Evolutionary conservation across 2,797 vertebrate genomes (phyloP).

Genomic region (Malacoraja senta): DNA sequence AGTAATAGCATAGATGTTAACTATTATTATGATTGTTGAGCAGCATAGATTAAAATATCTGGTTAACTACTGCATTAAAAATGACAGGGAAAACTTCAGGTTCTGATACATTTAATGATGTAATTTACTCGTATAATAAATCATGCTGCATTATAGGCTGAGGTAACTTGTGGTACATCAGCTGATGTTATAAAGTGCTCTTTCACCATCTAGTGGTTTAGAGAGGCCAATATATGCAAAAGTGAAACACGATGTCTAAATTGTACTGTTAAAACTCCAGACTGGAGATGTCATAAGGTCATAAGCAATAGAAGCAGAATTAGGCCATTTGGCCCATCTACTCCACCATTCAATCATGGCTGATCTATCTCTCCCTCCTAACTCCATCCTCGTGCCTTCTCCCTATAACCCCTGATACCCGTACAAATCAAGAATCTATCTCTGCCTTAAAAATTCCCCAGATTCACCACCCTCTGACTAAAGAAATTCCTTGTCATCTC

Average conservation of each 20-base stretch:
- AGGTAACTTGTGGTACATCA: background rate
- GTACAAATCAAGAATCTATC: too few species aligned
- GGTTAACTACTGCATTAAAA: background rate
- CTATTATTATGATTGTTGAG: background rate
- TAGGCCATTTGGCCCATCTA: too few species aligned
- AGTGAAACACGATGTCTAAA: background rate
- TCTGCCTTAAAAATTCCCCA: too few species aligned
- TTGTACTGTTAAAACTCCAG: background rate
- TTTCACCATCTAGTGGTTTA: background rate
- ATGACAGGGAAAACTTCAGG: background rate
- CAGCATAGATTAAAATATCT: background rate
- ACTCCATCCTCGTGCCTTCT: too few species aligned
- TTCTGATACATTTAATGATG: background rate
- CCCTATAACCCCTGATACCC: too few species aligned
- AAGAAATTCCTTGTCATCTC: too few species aligned
- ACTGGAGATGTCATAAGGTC: too few species aligned
- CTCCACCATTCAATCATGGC: too few species aligned
- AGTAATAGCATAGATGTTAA: background rate
- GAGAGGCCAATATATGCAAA: background rate
- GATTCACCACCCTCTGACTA: too few species aligned
- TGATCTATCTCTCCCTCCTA: too few species aligned
- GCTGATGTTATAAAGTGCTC: background rate
- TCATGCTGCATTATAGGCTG: background rate
- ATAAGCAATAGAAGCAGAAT: too few species aligned
- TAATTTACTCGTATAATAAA: background rate